A percentile compares a stretch with the other conserved stretches of the same genome.
Evolutionary conservation across 1,140 invertebrate species (phyloP).

Genomic region (Olivierus martensii): DNA sequence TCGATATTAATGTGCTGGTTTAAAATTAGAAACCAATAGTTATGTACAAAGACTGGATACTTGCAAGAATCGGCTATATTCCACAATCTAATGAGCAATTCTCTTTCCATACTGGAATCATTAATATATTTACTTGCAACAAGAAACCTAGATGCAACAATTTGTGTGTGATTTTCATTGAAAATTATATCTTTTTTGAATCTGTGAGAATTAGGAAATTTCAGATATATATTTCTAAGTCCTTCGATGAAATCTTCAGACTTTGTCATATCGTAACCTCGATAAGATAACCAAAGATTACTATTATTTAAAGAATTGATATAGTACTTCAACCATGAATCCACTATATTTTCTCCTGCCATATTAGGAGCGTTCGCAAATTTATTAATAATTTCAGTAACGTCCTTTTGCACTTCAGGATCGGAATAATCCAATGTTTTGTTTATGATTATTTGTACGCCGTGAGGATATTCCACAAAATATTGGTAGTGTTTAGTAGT

Average conservation of each 20-base stretch:
- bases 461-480: constrained; percentile 77
- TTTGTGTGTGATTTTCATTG: constrained; percentile 53
- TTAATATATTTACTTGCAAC: constrained; percentile 73
- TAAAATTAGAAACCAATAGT: too few relatives aligned
- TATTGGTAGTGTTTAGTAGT: constrained; percentile 40
- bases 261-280: constrained; percentile 54
- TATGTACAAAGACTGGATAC: constrained; percentile 61
- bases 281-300: constrained; percentile 40
- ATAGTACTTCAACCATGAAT: constrained; percentile 80
- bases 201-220: constrained; percentile 38
- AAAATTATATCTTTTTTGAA: constrained; percentile 74
- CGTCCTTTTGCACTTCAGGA: constrained; percentile 51
- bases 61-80: constrained; percentile 58
- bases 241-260: constrained; percentile 58
- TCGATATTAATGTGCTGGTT: constrained; percentile 32
- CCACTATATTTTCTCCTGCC: constrained; percentile 54
- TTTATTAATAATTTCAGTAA: constrained; percentile 62
- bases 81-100: constrained; percentile 58
- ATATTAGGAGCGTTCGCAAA: constrained; percentile 71
- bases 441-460: constrained; percentile 69
- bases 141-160: constrained; percentile 67
- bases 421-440: constrained; percentile 75
- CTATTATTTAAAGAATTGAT: constrained; percentile 57
- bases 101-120: constrained; percentile 73
- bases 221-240: constrained; percentile 44